Conservation (phyloP, 2,113 vertebrate species). For the Brachyhypopomus occidentalis region DNA sequence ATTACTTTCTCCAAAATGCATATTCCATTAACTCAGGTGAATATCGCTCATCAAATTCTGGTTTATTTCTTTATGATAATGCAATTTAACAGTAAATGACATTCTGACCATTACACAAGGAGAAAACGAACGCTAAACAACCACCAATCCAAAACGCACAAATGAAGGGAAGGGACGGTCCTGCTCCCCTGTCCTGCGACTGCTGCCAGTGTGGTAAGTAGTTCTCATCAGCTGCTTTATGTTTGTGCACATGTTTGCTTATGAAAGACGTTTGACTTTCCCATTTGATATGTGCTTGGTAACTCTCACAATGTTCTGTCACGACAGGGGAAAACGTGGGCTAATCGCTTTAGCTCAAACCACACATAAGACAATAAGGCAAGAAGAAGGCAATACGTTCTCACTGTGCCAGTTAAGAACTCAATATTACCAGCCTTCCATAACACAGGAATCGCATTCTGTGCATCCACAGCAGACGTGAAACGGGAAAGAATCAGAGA, state of each 20-base stretch:
- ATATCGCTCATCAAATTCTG: constrained; percentile 76
- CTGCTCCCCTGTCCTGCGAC: constrained; percentile 59
- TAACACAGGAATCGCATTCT: constrained; percentile 9
- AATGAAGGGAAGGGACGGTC: constrained; percentile 58
- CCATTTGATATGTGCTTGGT: constrained; percentile 11
- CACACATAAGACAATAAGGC: constrained; percentile 9
- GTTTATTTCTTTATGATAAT: constrained; percentile 77
- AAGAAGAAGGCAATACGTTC: neutral
- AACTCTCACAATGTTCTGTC: constrained; percentile 5
- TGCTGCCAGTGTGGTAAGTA: constrained; percentile 44
- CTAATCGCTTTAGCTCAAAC: constrained; percentile 44
- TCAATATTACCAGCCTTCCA: constrained; percentile 24
- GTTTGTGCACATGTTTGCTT: constrained; percentile 47
- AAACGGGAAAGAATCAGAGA: constrained; percentile 12
- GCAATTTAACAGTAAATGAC: constrained; percentile 79
- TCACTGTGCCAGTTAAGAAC: constrained; percentile 1
- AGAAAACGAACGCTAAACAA: constrained; percentile 56
- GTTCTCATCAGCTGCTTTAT: neutral
- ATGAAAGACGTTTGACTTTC: constrained; percentile 56
- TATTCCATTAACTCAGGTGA: constrained; percentile 83
- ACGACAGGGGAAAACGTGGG: constrained; percentile 20
- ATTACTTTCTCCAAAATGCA: constrained; percentile 81
- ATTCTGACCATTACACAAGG: constrained; percentile 66
- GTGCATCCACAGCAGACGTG: neutral
- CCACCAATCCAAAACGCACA: constrained; percentile 38